Evolutionary conservation across 2,888 invertebrate species (phyloP).

Genomic region (Chironomus riparius): DNA sequence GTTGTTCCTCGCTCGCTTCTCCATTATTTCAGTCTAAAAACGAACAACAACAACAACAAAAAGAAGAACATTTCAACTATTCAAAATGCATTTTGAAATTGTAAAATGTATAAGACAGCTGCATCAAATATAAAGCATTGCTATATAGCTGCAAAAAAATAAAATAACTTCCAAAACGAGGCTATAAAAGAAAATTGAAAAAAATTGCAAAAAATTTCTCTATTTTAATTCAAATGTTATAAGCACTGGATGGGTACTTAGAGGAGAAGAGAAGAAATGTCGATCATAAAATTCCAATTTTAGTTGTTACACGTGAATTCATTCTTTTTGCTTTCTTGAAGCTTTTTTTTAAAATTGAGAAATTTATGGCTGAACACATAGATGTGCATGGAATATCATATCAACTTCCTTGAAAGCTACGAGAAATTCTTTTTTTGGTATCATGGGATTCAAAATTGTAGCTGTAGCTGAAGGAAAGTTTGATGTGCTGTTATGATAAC

Average conservation of each 20-base stretch:
- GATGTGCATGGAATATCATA: too few species aligned
- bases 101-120: not conserved
- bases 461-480: too few species aligned
- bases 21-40: not conserved
- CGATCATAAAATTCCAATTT: constrained; percentile 17
- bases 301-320: not conserved
- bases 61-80: not conserved
- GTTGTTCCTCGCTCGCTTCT: not conserved
- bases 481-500: too few species aligned
- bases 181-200: constrained; percentile 21
- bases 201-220: not conserved
- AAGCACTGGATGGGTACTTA: not conserved
- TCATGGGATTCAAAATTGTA: too few species aligned
- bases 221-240: constrained; percentile 14
- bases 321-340: not conserved
- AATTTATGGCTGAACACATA: too few species aligned
- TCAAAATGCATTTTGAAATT: not conserved
- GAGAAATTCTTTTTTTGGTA: too few species aligned
- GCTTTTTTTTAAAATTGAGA: not conserved
- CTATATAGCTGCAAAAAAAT: constrained; percentile 2
- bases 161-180: not conserved
- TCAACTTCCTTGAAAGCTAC: too few species aligned
- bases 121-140: not conserved
- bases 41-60: not conserved
- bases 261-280: not conserved